These are phyloP conservation scores for Rhyacophila evoluta DNA, from an alignment of 2,888 invertebrate genomes.

Conservation along the genomic window DNA sequence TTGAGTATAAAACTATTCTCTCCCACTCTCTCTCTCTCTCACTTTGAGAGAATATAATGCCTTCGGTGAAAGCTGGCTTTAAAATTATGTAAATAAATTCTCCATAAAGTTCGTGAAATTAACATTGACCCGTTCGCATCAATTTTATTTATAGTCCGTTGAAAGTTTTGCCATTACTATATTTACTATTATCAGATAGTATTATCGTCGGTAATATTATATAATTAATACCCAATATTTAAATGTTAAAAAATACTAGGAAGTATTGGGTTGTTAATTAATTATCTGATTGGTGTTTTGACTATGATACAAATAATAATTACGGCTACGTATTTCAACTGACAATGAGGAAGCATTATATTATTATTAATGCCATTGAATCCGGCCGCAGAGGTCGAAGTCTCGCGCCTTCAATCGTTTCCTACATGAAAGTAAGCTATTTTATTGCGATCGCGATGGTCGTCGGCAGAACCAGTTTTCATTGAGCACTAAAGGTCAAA, in stretches of 20 bases:
- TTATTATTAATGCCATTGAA: slow-evolving; percentile 11
- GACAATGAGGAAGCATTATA: neutral
- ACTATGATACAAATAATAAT: neutral
- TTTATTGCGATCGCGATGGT: slow-evolving; percentile 30
- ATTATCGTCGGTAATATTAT: too few relatives aligned
- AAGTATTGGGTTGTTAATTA: neutral
- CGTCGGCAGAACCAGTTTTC: slow-evolving; percentile 39
- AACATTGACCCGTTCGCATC: too few relatives aligned
- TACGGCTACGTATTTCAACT: neutral
- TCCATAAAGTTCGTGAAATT: neutral
- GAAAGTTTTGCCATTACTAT: too few relatives aligned
- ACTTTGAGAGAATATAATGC: slow-evolving; percentile 3
- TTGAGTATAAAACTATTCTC: neutral
- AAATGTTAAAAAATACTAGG: neutral
- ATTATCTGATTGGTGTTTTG: neutral
- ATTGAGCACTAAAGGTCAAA: slow-evolving; percentile 55
- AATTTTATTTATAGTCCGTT: too few relatives aligned
- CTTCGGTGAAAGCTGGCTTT: slow-evolving; percentile 29
- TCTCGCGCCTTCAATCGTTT: slow-evolving; percentile 55
- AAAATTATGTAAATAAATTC: slow-evolving; percentile 31
- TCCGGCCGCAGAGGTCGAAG: slow-evolving; percentile 42
- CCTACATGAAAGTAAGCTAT: slow-evolving; percentile 54
- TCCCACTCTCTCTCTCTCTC: slow-evolving; percentile 17
- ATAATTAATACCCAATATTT: too few relatives aligned
- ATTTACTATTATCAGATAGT: too few relatives aligned